Evolutionary conservation across 2,888 invertebrate species (phyloP).

Genomic region (Camponotus fellah): DNA sequence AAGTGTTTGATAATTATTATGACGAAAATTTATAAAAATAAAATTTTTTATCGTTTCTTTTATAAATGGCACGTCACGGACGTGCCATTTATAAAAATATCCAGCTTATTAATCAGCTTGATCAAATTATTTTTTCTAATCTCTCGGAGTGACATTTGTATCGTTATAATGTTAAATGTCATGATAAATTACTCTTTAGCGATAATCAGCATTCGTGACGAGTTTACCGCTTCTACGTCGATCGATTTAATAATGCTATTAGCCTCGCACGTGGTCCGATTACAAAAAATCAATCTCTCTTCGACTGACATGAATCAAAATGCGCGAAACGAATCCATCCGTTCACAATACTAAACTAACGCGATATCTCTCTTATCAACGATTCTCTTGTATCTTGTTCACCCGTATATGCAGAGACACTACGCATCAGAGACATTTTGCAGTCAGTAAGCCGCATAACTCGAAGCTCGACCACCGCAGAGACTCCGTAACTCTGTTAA

Average conservation of each 20-base stretch:
- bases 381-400: slow-evolving; percentile 7
- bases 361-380: slow-evolving; percentile 25
- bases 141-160: slow-evolving; percentile 2
- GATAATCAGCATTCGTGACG: slow-evolving; percentile 72
- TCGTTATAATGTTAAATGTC: slow-evolving; percentile 54
- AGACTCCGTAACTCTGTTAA: slow-evolving; percentile 85
- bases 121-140: background rate
- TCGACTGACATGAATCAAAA: slow-evolving; percentile 44
- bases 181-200: slow-evolving; percentile 62
- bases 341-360: background rate
- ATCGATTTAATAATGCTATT: slow-evolving; percentile 70
- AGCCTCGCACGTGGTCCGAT: slow-evolving; percentile 58
- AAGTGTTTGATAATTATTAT: background rate
- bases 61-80: too few relatives aligned
- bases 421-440: slow-evolving; percentile 78
- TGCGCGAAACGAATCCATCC: background rate
- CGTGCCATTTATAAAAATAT: background rate
- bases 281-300: slow-evolving; percentile 25
- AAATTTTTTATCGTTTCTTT: background rate
- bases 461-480: slow-evolving; percentile 77
- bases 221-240: slow-evolving; percentile 65
- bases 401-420: slow-evolving; percentile 1
- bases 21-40: background rate
- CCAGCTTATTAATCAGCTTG: background rate
- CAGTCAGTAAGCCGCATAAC: slow-evolving; percentile 83